Conservation (phyloP, 2,113 vertebrate species). For the Cyprinodon tularosa region DNA sequence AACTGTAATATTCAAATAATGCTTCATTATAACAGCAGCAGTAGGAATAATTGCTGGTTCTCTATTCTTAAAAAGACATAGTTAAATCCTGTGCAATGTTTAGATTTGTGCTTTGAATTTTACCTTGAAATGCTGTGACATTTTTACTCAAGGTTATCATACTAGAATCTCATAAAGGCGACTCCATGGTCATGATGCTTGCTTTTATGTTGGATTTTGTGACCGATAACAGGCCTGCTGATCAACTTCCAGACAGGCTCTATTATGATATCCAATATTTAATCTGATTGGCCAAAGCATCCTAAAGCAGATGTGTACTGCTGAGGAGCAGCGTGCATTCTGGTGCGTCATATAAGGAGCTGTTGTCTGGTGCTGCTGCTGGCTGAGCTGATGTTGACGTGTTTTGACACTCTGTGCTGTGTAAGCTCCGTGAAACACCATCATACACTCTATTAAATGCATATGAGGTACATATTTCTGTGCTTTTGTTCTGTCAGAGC, state of each 20-base stretch:
- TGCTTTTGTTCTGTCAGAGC: conserved; percentile 9
- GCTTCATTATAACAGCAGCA: background rate
- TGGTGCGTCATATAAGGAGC: conserved; percentile 62
- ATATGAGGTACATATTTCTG: conserved; percentile 2
- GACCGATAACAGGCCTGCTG: conserved; percentile 11
- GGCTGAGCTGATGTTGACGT: conserved; percentile 58
- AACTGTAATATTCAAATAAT: background rate
- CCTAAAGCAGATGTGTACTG: background rate
- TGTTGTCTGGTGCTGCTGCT: conserved; percentile 56
- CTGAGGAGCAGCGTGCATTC: conserved; percentile 40
- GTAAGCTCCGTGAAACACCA: conserved; percentile 54
- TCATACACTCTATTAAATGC: conserved; percentile 25
- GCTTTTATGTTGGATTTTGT: background rate
- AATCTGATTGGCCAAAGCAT: background rate
- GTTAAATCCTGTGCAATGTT: background rate
- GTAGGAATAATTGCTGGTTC: background rate
- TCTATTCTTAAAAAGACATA: background rate
- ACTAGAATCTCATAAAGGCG: background rate
- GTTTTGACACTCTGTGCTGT: conserved; percentile 71
- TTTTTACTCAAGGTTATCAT: background rate
- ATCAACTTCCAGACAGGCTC: background rate
- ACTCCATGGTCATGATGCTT: background rate
- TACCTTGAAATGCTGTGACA: background rate
- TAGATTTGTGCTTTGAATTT: background rate
- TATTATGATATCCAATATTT: background rate